A percentile compares a stretch with the other conserved stretches of the same genome.
These are phyloP conservation scores for Melinopterus prodromus DNA, from an alignment of 2,888 invertebrate species.

Conservation along the genomic window DNA sequence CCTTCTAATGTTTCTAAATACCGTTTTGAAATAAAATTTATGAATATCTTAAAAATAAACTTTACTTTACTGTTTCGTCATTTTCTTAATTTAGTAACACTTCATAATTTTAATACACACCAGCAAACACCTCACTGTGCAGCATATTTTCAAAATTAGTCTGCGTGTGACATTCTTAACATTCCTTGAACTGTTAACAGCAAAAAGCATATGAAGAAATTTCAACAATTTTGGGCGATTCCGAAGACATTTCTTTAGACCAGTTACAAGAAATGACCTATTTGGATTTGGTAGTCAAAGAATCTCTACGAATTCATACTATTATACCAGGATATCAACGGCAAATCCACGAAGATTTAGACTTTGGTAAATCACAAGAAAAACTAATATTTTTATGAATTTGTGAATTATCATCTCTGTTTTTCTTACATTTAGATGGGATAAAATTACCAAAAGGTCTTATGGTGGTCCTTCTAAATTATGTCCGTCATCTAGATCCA, in stretches of 20 bases:
- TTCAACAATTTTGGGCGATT: neutral
- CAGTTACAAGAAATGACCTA: constrained; percentile 22
- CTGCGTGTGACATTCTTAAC: too few relatives aligned
- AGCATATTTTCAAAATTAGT: too few relatives aligned
- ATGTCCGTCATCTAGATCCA: constrained; percentile 17
- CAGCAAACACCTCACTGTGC: too few relatives aligned
- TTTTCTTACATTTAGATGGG: neutral
- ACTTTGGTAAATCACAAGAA: neutral
- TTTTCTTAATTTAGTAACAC: too few relatives aligned
- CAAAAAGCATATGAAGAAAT: constrained; percentile 5
- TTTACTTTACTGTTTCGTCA: too few relatives aligned
- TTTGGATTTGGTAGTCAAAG: constrained; percentile 12
- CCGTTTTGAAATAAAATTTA: too few relatives aligned
- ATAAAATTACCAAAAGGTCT: constrained; percentile 24
- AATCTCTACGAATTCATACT: constrained; percentile 9
- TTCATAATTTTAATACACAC: too few relatives aligned
- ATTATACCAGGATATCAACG: neutral
- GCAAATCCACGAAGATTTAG: neutral
- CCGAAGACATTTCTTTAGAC: neutral
- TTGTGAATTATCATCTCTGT: too few relatives aligned
- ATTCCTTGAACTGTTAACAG: too few relatives aligned
- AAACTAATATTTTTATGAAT: too few relatives aligned
- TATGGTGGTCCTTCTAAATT: neutral
- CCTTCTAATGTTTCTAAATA: too few relatives aligned
- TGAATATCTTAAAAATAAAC: too few relatives aligned